Base-by-base conservation (phyloP, 1,140 invertebrate genomes). In the Drosophila setifemur region DNA sequence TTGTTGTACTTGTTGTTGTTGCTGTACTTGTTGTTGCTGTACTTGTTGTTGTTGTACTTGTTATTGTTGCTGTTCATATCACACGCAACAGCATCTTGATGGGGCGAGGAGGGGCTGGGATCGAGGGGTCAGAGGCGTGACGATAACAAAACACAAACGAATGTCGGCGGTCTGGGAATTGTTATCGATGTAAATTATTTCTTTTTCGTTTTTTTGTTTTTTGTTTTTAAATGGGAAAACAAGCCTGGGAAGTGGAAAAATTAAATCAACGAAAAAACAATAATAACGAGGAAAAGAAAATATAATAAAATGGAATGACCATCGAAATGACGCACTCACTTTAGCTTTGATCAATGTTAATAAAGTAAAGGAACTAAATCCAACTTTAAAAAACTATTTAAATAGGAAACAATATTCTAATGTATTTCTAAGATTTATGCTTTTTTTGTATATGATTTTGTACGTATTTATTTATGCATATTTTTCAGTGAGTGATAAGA, bases 121-220 rank as follows among this genome's bases (percentile, higher is more conserved):
- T 23, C 26, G 39, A 12, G 63, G 48, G 26, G 61, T 52, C 39
- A 39, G 39, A 42, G 54, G 53, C 54, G 44, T 71, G 67, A 70
- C 53, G 53, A 71, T 71, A 71, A 61, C 67, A 71, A 42, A 60
- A 45, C 43, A 45, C 43, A 55, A 70, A 33, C 21, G 28, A 68
- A 31, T 53, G 47, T 37, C 37, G 63, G 25, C 37, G 63, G 25
- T 19, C 25, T 29, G 12, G 14, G 35, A 40, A 64, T 49, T 19
- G 33, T 64, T 64, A 64, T 64, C 43, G 43, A 25, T 33, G 40
- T 18, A 23, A 19, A 28, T 21, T n/a, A n/a, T n/a, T n/a, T n/a
- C n/a, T n/a, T n/a, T n/a, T n/a, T n/a, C n/a, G n/a, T n/a, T n/a
- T n/a, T n/a, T n/a, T n/a, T n/a, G n/a, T n/a, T n/a, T n/a, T n/a